A percentile compares a stretch with the other conserved stretches of the same genome.
phyloP scores from a whole-genome alignment of 2,797 vertebrate species.

The Gastrophryne carolinensis region DNA sequence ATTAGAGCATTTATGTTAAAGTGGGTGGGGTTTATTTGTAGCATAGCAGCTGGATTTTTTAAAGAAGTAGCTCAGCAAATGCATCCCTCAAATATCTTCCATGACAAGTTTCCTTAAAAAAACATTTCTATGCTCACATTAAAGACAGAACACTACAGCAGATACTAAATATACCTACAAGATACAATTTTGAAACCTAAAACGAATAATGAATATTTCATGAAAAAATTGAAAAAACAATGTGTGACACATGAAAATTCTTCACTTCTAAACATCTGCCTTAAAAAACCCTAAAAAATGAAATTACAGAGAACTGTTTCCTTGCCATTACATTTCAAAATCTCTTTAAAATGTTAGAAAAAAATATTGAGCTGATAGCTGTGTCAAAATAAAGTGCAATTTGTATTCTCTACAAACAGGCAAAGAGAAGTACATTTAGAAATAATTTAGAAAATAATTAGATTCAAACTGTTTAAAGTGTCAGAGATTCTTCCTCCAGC shows the following conservation, averaged over 20 bases:
- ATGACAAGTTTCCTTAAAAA: no score
- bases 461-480: slow-evolving; percentile 26
- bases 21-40: no score
- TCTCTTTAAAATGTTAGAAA: background rate
- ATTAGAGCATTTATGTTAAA: no score
- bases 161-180: background rate
- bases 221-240: background rate
- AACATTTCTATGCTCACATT: background rate
- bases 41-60: no score
- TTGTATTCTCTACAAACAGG: slow-evolving; percentile 9
- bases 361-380: background rate
- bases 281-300: slow-evolving; percentile 7
- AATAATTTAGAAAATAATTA: slow-evolving; percentile 34
- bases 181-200: background rate
- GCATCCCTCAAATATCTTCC: no score
- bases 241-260: background rate
- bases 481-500: background rate
- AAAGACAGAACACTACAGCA: background rate
- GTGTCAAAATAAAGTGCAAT: slow-evolving; percentile 20
- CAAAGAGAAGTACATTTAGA: slow-evolving; percentile 25
- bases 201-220: slow-evolving; percentile 18
- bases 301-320: slow-evolving; percentile 5
- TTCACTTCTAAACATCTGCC: slow-evolving; percentile 2
- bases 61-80: no score
- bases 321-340: slow-evolving; percentile 5